phyloP scores from a whole-genome alignment of 2,797 vertebrate genomes.

The Myripristis jacobus region DNA sequence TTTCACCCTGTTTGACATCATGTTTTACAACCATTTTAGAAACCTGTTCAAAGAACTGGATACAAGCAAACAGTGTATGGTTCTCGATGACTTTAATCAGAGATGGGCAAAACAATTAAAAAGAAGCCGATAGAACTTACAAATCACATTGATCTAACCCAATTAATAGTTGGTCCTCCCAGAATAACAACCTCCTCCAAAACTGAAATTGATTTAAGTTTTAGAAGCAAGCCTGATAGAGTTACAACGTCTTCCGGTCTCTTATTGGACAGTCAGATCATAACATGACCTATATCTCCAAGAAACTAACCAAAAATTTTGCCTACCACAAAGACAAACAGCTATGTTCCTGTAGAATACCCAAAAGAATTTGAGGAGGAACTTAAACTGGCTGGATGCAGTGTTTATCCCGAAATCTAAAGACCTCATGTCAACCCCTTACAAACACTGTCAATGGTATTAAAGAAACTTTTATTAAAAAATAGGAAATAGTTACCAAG shows the following conservation, averaged over 20 bases:
- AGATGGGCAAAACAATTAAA: neutral
- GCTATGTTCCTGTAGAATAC: constrained; percentile 1
- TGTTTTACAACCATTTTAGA: constrained; percentile 6
- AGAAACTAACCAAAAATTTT: constrained; percentile 4
- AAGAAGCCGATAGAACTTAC: neutral
- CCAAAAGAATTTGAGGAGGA: neutral
- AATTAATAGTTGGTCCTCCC: neutral
- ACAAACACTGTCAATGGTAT: too few relatives aligned
- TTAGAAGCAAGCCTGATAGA: constrained; percentile 21
- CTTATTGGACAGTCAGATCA: constrained; percentile 7
- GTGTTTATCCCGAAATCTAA: too few relatives aligned
- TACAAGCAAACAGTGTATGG: constrained; percentile 12
- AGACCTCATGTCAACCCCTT: too few relatives aligned
- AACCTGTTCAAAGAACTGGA: constrained; percentile 11
- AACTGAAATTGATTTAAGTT: neutral
- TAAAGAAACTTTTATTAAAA: too few relatives aligned
- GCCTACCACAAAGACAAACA: neutral
- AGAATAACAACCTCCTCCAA: neutral
- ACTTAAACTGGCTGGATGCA: too few relatives aligned
- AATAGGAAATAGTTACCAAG: too few relatives aligned
- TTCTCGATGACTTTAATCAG: constrained; percentile 6
- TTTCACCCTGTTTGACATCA: constrained; percentile 1
- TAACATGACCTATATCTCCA: constrained; percentile 6
- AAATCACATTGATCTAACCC: neutral
- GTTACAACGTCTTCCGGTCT: constrained; percentile 13